phyloP scores from a whole-genome alignment of 2,113 vertebrate genomes.

The Dasypus novemcinctus region DNA sequence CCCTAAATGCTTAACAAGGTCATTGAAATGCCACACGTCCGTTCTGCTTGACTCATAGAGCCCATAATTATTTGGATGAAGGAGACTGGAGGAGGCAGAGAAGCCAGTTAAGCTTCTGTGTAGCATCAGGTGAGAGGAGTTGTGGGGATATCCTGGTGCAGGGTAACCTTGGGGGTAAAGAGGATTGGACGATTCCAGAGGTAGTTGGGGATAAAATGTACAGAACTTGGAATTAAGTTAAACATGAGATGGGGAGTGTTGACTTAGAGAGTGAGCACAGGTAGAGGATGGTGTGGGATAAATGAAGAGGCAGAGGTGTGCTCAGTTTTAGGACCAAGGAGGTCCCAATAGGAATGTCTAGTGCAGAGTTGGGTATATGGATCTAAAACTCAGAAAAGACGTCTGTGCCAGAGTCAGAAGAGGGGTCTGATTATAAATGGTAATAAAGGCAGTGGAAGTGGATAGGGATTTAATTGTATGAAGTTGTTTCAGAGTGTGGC shows the following conservation, averaged over 20 bases:
- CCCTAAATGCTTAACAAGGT: not conserved
- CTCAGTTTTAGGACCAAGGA: not conserved
- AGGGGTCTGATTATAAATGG: rapidly evolving
- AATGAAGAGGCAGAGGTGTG: not conserved
- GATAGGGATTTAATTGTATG: not conserved
- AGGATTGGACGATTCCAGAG: not conserved
- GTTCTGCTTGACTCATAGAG: not conserved
- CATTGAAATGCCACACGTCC: not conserved
- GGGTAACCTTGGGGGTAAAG: not conserved
- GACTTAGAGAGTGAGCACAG: too few species aligned
- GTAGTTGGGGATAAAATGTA: not conserved
- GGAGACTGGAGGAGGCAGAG: not conserved
- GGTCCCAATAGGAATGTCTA: not conserved
- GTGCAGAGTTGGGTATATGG: rapidly evolving
- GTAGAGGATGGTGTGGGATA: too few species aligned
- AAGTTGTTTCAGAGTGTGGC: not conserved
- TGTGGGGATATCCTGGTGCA: not conserved
- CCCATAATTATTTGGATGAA: not conserved
- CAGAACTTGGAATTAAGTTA: not conserved
- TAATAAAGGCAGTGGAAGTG: not conserved
- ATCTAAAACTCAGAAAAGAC: not conserved
- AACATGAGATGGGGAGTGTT: not conserved
- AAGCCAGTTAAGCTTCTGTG: not conserved
- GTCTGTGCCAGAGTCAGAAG: too few species aligned
- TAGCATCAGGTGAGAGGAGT: not conserved